These are phyloP conservation scores for Mythimna ferrago DNA, from an alignment of 2,888 invertebrate species.

Conservation along the genomic window DNA sequence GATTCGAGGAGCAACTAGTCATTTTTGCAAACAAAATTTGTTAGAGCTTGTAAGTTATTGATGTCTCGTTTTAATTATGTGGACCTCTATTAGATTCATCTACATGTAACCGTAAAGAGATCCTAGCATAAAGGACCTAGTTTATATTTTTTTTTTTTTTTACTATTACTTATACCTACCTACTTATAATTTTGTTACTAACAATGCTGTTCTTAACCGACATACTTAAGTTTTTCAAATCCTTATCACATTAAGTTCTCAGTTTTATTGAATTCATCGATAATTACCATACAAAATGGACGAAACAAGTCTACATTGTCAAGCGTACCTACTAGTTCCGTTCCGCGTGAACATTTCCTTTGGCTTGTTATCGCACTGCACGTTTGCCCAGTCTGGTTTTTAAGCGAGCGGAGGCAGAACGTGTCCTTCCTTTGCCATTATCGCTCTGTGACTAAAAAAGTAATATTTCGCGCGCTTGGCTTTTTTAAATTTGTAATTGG, in stretches of 20 bases:
- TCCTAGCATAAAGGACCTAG: background rate
- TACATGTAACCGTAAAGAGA: background rate
- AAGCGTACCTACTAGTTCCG: slow-evolving; percentile 56
- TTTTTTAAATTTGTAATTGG: slow-evolving; percentile 37
- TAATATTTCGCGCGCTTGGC: slow-evolving; percentile 44
- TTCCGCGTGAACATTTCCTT: slow-evolving; percentile 77
- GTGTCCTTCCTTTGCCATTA: slow-evolving; percentile 58
- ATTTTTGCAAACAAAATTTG: background rate
- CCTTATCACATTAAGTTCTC: background rate
- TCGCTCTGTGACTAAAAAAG: slow-evolving; percentile 17
- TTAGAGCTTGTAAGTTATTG: background rate
- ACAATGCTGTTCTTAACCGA: background rate
- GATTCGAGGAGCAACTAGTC: background rate
- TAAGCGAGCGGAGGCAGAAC: slow-evolving; percentile 74
- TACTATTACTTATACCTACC: background rate
- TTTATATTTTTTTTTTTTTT: background rate
- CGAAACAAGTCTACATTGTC: slow-evolving; percentile 58
- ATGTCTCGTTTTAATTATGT: too few species aligned
- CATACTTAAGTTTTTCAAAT: background rate
- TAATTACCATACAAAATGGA: slow-evolving; percentile 31
- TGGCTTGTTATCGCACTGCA: slow-evolving; percentile 63
- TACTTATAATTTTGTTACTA: background rate
- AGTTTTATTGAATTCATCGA: slow-evolving; percentile 27
- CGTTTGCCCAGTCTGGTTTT: slow-evolving; percentile 74
- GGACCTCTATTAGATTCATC: too few species aligned